Evolutionary conservation across 2,113 vertebrate genomes (phyloP), one percentile per base, ranked within the genome.

Genomic region (Pseudolaguvia tuberculata): DNA sequence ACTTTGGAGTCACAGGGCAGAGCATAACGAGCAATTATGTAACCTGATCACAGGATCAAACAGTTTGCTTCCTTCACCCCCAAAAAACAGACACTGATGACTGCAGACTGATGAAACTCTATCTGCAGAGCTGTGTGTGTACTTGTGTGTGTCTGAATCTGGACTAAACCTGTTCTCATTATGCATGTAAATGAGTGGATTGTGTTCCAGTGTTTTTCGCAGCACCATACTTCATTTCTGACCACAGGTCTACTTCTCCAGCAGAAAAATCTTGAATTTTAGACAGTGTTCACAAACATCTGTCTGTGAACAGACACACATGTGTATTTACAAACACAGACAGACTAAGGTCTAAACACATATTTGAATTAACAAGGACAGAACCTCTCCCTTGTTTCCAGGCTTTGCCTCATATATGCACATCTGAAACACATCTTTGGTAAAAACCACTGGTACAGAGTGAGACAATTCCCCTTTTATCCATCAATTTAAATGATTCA

Each of bases 151-250:
- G 20, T 62, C 29, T 47, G 39, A 15, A 77, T 58, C n/a, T 17
- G 53, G 79, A 84, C 78, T 82, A 65, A 75, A 48, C 8, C 57
- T 75, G 78, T 75, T 71, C 65, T 70, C 71, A 83, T 74, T 74
- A 62, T 76, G 72, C 57, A 80, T 74, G 75, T 82, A 79, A 79
- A 75, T 63, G 57, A 21, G 50, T 50, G 80, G 85, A 87, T 87
- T 83, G 42, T 73, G 73, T 88, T 88, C 76, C 86, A 87, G 79
- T 81, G 82, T 85, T 84, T 79, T 86, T 87, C 86, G 88, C 77
- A 76, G 84, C 52, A 68, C 78, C 86, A 88, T 88, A 88, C 86
- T 83, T 86, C 78, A 80, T 83, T 61, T 77, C 69, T 11, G 45
- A 68, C 72, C 68, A 78, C 81, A 68, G 80, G 81, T 77, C 82